Percentiles rank a stretch among this genome's conserved stretches.
Conservation (phyloP, 2,888 invertebrate species). For the Alloscopus bannaensis region DNA sequence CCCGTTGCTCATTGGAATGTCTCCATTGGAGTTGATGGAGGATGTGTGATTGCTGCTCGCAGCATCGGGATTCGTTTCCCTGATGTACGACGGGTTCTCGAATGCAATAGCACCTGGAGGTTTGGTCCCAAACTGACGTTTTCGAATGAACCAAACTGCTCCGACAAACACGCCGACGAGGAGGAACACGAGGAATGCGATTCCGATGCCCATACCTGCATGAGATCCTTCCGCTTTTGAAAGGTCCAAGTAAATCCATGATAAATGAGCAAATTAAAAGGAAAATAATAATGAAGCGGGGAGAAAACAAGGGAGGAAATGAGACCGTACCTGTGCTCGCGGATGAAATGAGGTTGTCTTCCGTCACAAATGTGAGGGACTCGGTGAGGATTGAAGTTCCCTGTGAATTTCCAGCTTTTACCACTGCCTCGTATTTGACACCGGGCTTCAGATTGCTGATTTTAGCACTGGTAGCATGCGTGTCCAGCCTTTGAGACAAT, state of each 20-base stretch:
- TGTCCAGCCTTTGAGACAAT: slow-evolving; percentile 83
- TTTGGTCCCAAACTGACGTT: slow-evolving; percentile 81
- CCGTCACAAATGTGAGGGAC: slow-evolving; percentile 84
- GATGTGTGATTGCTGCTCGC: slow-evolving; percentile 21
- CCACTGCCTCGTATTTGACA: slow-evolving; percentile 85
- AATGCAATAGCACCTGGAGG: slow-evolving; percentile 87
- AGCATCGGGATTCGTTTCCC: slow-evolving; percentile 74
- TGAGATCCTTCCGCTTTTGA: slow-evolving; percentile 75
- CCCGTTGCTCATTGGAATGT: slow-evolving; percentile 64
- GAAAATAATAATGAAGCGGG: slow-evolving; percentile 15
- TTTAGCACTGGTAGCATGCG: slow-evolving; percentile 83
- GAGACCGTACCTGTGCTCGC: slow-evolving; percentile 76
- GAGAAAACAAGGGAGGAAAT: neutral
- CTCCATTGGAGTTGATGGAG: slow-evolving; percentile 60
- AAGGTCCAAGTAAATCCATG: neutral
- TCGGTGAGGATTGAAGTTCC: slow-evolving; percentile 86
- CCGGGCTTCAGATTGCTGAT: slow-evolving; percentile 85
- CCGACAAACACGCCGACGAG: slow-evolving; percentile 81
- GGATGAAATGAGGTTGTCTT: slow-evolving; percentile 84
- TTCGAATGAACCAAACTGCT: slow-evolving; percentile 81
- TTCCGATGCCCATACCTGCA: slow-evolving; percentile 80
- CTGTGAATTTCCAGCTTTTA: slow-evolving; percentile 87
- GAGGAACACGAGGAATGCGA: slow-evolving; percentile 79
- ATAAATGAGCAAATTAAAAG: slow-evolving; percentile 26
- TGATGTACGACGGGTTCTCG: slow-evolving; percentile 88